phyloP scores from a whole-genome alignment of 2,888 invertebrate genomes.

The Notodonta dromedarius region DNA sequence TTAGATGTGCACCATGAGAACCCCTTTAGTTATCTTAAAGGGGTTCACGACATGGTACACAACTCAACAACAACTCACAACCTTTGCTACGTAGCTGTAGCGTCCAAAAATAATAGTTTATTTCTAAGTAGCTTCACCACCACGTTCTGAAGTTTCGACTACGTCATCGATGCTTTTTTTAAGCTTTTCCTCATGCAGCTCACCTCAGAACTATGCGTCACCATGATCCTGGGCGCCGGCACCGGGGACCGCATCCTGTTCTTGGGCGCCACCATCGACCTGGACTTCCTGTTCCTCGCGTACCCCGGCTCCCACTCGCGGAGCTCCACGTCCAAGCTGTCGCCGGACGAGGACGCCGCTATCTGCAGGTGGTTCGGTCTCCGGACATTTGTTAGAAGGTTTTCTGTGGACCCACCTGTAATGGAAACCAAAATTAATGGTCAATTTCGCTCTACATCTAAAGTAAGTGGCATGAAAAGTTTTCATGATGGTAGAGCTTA shows the following conservation, averaged over 20 bases:
- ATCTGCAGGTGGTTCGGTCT: constrained; percentile 68
- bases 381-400: constrained; percentile 54
- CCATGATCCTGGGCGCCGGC: constrained; percentile 62
- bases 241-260: constrained; percentile 65
- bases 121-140: too few species aligned
- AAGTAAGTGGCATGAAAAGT: too few species aligned
- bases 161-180: too few species aligned
- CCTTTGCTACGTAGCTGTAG: too few species aligned
- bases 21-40: too few species aligned
- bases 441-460: neutral
- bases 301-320: constrained; percentile 55
- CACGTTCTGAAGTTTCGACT: too few species aligned
- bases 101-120: too few species aligned
- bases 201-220: constrained; percentile 61
- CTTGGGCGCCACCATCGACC: constrained; percentile 72
- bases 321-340: constrained; percentile 75
- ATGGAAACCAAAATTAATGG: constrained; percentile 3
- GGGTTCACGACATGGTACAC: too few species aligned
- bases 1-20: too few species aligned
- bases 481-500: too few species aligned
- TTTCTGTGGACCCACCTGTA: constrained; percentile 77
- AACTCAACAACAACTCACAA: too few species aligned
- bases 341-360: constrained; percentile 74
- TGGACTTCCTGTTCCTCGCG: constrained; percentile 64
- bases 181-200: neutral